A percentile compares a stretch with the other conserved stretches of the same genome.
phyloP scores from a whole-genome alignment of 2,888 invertebrate species.

The Drosophila birchii region DNA sequence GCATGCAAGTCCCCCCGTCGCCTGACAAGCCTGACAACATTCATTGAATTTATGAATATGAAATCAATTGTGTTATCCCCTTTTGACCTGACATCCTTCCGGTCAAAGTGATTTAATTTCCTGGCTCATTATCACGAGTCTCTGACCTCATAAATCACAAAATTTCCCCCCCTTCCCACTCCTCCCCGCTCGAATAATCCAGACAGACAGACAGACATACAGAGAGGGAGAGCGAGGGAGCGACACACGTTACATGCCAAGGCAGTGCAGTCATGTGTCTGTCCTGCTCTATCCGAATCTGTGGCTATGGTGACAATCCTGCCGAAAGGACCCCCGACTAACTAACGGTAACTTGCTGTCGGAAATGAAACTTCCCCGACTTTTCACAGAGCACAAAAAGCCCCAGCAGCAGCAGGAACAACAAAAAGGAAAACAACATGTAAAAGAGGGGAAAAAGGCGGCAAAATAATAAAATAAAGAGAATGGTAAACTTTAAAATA shows the following conservation, averaged over 20 bases:
- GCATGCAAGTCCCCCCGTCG: slow-evolving; percentile 10
- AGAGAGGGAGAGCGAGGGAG: slow-evolving; percentile 38
- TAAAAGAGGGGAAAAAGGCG: slow-evolving; percentile 16
- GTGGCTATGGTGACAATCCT: slow-evolving; percentile 67
- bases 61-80: slow-evolving; percentile 81
- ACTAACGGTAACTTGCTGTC: slow-evolving; percentile 81
- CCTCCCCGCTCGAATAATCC: slow-evolving; percentile 19
- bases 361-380: slow-evolving; percentile 80
- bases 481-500: slow-evolving; percentile 70
- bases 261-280: slow-evolving; percentile 53
- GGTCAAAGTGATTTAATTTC: slow-evolving; percentile 83
- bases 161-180: slow-evolving; percentile 53
- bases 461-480: slow-evolving; percentile 24
- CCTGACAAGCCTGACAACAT: slow-evolving; percentile 68
- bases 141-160: slow-evolving; percentile 81
- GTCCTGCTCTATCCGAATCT: slow-evolving; percentile 6
- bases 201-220: slow-evolving; percentile 12
- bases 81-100: slow-evolving; percentile 81
- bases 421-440: slow-evolving; percentile 24
- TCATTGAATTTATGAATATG: slow-evolving; percentile 79
- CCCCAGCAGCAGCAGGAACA: slow-evolving; percentile 12
- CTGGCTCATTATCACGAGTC: slow-evolving; percentile 81
- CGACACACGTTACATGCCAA: slow-evolving; percentile 71
- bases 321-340: slow-evolving; percentile 62
- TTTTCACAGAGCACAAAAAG: slow-evolving; percentile 47